Conservation (phyloP, 2,797 vertebrate species). For the Microcaecilia unicolor region DNA sequence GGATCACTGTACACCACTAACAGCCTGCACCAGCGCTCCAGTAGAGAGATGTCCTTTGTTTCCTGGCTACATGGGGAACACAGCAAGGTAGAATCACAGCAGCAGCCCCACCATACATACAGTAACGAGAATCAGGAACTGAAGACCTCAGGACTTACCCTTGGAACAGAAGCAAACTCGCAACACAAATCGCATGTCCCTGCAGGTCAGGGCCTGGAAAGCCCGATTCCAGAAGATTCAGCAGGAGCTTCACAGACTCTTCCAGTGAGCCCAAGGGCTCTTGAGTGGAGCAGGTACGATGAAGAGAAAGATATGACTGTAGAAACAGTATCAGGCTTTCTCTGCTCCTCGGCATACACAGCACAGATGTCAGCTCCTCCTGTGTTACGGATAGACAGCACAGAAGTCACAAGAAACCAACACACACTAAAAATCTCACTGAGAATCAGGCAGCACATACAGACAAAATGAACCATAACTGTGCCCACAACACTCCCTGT, state of each 20-base stretch:
- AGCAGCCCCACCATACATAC: too few species aligned
- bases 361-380: constrained; percentile 53
- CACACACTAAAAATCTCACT: neutral
- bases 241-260: constrained; percentile 54
- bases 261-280: constrained; percentile 10
- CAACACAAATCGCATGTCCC: constrained; percentile 46
- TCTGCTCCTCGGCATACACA: constrained; percentile 35
- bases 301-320: constrained; percentile 50
- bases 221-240: constrained; percentile 52
- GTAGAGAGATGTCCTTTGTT: neutral
- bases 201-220: constrained; percentile 58
- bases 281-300: neutral
- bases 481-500: too few species aligned
- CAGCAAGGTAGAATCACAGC: neutral
- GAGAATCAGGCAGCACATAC: too few species aligned
- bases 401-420: too few species aligned
- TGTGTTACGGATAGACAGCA: constrained; percentile 5
- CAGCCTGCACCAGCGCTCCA: constrained; percentile 53
- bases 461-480: too few species aligned
- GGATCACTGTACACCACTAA: constrained; percentile 51
- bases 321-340: constrained; percentile 61
- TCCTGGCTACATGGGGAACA: constrained; percentile 5
- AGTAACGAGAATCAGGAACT: too few species aligned
- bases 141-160: too few species aligned
- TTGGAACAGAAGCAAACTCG: constrained; percentile 59